phyloP scores from a whole-genome alignment of 2,888 invertebrate species.

The Cheiracanthium punctorium region DNA sequence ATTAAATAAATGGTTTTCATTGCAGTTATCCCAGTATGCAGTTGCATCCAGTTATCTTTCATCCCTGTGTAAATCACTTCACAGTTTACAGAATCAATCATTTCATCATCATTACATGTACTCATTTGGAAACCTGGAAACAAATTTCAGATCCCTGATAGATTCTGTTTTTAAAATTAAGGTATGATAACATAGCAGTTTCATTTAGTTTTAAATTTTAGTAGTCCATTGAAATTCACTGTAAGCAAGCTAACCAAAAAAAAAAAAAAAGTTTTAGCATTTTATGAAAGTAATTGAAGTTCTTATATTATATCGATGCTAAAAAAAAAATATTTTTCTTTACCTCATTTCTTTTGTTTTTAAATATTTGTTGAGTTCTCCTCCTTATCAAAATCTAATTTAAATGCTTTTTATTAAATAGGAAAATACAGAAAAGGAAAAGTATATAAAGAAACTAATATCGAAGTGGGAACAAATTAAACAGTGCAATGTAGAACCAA shows the following conservation, averaged over 20 bases:
- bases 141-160: conserved; percentile 28
- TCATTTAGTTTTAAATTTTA: too few species aligned
- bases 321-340: too few species aligned
- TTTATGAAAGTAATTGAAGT: too few species aligned
- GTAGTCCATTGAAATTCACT: too few species aligned
- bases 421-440: conserved; percentile 32
- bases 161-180: conserved; percentile 53
- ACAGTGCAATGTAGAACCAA: conserved; percentile 57
- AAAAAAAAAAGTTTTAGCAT: too few species aligned
- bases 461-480: conserved; percentile 69
- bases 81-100: conserved; percentile 36
- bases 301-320: too few species aligned
- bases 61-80: conserved; percentile 11
- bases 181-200: conserved; percentile 24
- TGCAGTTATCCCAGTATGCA: conserved; percentile 34
- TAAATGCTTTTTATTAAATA: too few species aligned
- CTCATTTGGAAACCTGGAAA: conserved; percentile 32
- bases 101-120: neutral
- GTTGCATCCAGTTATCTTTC: conserved; percentile 27
- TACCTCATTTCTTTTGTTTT: too few species aligned
- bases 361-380: too few species aligned
- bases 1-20: too few species aligned
- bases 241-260: too few species aligned
- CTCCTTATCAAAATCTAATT: too few species aligned
- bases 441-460: conserved; percentile 45